These are phyloP conservation scores for Drosophila buzzatii DNA, from an alignment of 2,888 invertebrate species.

Conservation along the genomic window DNA sequence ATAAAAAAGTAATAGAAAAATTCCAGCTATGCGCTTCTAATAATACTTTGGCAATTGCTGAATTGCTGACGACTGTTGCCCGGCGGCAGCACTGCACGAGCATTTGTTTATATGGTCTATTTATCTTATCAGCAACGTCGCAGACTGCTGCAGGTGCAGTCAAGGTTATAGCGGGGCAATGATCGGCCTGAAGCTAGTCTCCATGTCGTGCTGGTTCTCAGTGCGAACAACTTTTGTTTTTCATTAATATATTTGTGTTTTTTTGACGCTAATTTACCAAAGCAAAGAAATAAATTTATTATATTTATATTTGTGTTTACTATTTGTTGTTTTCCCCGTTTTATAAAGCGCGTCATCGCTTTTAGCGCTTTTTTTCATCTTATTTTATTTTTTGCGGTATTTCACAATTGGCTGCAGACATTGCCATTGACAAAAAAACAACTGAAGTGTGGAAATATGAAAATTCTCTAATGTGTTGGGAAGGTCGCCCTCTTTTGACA, in stretches of 20 bases:
- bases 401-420: slow-evolving; percentile 37
- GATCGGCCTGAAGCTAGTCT: slow-evolving; percentile 17
- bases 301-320: slow-evolving; percentile 37
- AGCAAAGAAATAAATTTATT: slow-evolving; percentile 35
- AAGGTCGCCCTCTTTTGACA: slow-evolving; percentile 44
- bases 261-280: slow-evolving; percentile 16
- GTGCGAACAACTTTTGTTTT: slow-evolving; percentile 31
- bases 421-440: slow-evolving; percentile 53
- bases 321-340: not conserved
- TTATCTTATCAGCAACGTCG: slow-evolving; percentile 56
- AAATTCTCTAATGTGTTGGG: slow-evolving; percentile 47
- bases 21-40: slow-evolving; percentile 4
- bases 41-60: slow-evolving; percentile 8
- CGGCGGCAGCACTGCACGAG: slow-evolving; percentile 17
- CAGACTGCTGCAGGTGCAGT: slow-evolving; percentile 49
- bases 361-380: slow-evolving; percentile 9
- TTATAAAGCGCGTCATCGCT: slow-evolving; percentile 53
- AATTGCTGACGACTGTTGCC: slow-evolving; percentile 32
- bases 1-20: not conserved
- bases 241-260: not conserved
- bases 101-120: slow-evolving; percentile 24
- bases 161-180: slow-evolving; percentile 49
- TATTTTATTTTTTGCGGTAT: slow-evolving; percentile 17
- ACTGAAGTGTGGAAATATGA: slow-evolving; percentile 45
- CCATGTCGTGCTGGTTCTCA: slow-evolving; percentile 1